Base-by-base conservation (phyloP, 1,140 invertebrate species). In the Onthophagus taurus region DNA sequence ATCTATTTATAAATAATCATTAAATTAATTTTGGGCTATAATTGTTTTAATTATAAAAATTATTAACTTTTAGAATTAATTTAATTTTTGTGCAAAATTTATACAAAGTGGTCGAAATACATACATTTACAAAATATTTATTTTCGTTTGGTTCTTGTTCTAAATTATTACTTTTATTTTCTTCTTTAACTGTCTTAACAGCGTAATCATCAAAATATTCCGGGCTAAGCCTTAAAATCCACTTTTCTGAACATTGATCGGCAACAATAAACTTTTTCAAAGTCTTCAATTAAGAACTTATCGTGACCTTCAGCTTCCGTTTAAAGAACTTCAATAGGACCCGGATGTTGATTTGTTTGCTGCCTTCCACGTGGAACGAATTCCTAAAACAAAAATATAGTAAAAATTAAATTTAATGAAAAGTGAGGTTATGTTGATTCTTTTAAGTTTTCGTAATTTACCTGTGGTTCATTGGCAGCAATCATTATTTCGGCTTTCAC, bases 301-400 rank as follows among this genome's bases (percentile, higher is more conserved):
- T 63, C 54, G 26, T 53, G 46, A 24, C 41, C 63, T 57, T 43
- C 57, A 53, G 59, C 66, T 59, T 49, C 57, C 13, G 64, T 60
- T 48, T 63, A 57, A 47, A 20, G 50, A 56, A 41, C 61, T 68
- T 70, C 59, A 64, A 64, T 43, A 20, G 66, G 62, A 45, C 83
- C 82, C 36, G 89, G 89, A 72, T 92, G 89, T 35, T 76, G 77
- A 36, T 72, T 65, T 58, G 86, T 68, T 64, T 85, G 81, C 61
- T 83, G 78, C 65, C 87, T 77, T 58, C 89, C 89, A 72, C 84
- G 84, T 58, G 89, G 89, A 71, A 85, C 74, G 75, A 86, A 92
- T 70, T 90, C 87, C 84, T 87, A 48, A 43, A 42, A n/a, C n/a
- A n/a, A n/a, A n/a, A n/a, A 62, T 11, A 45, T 52, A 53, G 19